phyloP scores from a whole-genome alignment of 2,888 invertebrate species.

The Leucophenga montana region DNA sequence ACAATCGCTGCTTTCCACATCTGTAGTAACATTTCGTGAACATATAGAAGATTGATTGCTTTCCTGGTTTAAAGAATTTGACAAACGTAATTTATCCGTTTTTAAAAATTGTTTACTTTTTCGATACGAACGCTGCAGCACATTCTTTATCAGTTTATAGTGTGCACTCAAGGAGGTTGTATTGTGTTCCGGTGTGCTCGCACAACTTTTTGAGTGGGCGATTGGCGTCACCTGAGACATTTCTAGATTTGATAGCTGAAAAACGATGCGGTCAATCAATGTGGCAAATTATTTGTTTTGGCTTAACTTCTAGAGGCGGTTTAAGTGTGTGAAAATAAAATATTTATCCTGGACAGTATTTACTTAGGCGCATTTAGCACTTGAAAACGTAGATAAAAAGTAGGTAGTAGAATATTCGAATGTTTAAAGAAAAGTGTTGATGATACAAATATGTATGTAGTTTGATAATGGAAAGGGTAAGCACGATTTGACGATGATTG shows the following conservation, averaged over 20 bases:
- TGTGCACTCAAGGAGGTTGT: conserved; percentile 54
- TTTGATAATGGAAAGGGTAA: conserved; percentile 10
- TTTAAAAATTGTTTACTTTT: conserved; percentile 65
- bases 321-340: too few relatives aligned
- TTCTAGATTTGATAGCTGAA: conserved; percentile 17
- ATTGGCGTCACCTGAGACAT: neutral
- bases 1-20: conserved; percentile 42
- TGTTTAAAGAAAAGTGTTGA: conserved; percentile 35
- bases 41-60: conserved; percentile 43
- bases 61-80: conserved; percentile 48
- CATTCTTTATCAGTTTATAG: conserved; percentile 65
- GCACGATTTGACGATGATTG: conserved; percentile 16
- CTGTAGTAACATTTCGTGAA: neutral
- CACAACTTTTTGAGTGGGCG: too few relatives aligned
- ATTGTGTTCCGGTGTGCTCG: neutral
- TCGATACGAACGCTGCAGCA: conserved; percentile 68
- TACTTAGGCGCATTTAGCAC: conserved; percentile 4
- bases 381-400: conserved; percentile 23
- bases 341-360: neutral
- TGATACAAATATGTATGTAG: conserved; percentile 40
- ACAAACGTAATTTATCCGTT: conserved; percentile 60
- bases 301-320: too few relatives aligned
- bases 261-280: conserved; percentile 15
- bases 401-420: conserved; percentile 29
- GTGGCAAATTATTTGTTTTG: conserved; percentile 2